Base-by-base conservation (phyloP, 92 coral and sea anemone genomes). In the Paramuricea clavata region DNA sequence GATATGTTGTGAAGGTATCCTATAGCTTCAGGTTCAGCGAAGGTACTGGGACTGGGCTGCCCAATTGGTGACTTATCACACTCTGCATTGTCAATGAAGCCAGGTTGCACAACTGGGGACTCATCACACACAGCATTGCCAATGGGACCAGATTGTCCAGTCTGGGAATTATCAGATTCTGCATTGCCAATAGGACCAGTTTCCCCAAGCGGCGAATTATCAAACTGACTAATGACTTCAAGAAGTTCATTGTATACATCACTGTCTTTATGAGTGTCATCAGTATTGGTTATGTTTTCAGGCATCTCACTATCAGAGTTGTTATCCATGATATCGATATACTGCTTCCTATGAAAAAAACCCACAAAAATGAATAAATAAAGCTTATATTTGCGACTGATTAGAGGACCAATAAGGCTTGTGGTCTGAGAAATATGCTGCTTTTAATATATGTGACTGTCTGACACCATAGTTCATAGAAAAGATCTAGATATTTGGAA, bases 1-100 rank as follows among this genome's bases (percentile, higher is more conserved):
- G 64, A 56, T 56, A 56, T 56, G 26, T 56, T 56, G 64, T 56
- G 64, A 56, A 56, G 64, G 64, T 56, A 56, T 56, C 64, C 64
- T 15, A 56, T 56, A 56, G 64, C 64, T 56, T 56, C 64, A 56
- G 64, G 64, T 56, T 19, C 64, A n/a, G 21, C 26, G 26, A 8
- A 7, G 64, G 23, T 56, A 56, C 64, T 56, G 22, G 0, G 64
- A 56, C 23, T 15, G 26, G 64, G 2, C 0, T 56, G 64, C 64
- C 21, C 64, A 56, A 16, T 15, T 23, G 26, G 26, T 23, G 22
- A 56, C 23, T 56, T 56, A 1, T 56, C 64, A 15, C 23, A 17
- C 26, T 56, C 23, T 56, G 64, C 26, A 23, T 56, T 56, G 64
- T n/a, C 26, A 56, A 15, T 56, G 64, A 4, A 8, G 15, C 64